Conservation (phyloP, 2,888 invertebrate species). For the Pyrrhia umbra region DNA sequence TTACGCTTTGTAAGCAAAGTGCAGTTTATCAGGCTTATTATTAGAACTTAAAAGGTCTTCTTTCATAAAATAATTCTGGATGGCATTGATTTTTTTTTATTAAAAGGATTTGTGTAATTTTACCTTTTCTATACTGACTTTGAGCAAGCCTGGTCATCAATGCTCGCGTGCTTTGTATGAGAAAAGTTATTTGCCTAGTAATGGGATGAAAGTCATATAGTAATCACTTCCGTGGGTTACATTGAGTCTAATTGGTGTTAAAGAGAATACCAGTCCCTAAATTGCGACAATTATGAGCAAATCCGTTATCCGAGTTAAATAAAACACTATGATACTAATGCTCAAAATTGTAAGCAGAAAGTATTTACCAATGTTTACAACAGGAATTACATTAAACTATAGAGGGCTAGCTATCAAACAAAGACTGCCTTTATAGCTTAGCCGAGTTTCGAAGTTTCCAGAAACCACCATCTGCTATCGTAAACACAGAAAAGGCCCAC, state of each 20-base stretch:
- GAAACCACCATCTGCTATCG: constrained; percentile 38
- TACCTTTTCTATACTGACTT: too few species aligned
- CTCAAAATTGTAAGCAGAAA: constrained; percentile 1
- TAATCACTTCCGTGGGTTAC: too few species aligned
- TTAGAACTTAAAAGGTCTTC: too few species aligned
- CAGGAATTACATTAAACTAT: constrained; percentile 15
- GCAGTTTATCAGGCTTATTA: constrained; percentile 23
- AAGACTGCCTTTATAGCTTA: constrained; percentile 19
- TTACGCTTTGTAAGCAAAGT: constrained; percentile 27
- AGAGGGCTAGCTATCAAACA: constrained; percentile 19
- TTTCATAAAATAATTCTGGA: too few species aligned
- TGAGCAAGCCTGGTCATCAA: too few species aligned
- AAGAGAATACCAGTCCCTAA: not conserved
- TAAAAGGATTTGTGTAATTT: too few species aligned
- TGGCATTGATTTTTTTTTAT: too few species aligned
- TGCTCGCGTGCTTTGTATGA: too few species aligned
- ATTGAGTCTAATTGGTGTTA: not conserved
- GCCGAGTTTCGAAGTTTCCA: constrained; percentile 10
- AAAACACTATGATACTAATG: not conserved
- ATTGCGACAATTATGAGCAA: not conserved
- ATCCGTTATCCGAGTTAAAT: constrained; percentile 1
- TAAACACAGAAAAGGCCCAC: constrained; percentile 49
- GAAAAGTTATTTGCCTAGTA: too few species aligned
- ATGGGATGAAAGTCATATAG: too few species aligned
- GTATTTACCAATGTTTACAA: constrained; percentile 13